Base-by-base conservation (phyloP, 2,113 vertebrate genomes). In the Elephas maximus region DNA sequence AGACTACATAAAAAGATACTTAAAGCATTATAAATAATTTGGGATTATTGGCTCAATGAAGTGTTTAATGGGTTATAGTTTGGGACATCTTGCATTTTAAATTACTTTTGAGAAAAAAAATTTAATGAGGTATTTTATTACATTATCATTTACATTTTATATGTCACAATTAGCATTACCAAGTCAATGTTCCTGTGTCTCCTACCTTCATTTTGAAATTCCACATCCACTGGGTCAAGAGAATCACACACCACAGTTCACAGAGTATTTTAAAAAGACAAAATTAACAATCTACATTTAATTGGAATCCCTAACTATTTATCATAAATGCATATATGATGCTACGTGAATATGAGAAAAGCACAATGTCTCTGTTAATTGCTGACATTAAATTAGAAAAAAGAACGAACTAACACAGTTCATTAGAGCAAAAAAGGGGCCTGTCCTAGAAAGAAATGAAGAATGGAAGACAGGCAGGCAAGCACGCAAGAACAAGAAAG, bases 81-180 rank as follows among this genome's bases (percentile, higher is more conserved):
- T 90, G 45, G 87, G 44, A 90, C 24, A 89, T 67, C 76, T 82
- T 94, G 11, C 30, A 69, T 83, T 95, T 97, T 93, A 73, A 88
- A 83, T 87, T 41, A 84, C 14, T 90, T 87, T 92, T 77, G 78
- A 92, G 37, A 28, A 78, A 74, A 67, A 93, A 78, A 67, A 81
- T 26, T 14, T 63, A 95, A 89, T 20, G 24, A 95, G 18, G 2
- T 65, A 79, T n/a, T 89, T 81, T 94, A 45, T 62, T 86, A 71
- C 20, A 67, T 33, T 87, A n/a, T 90, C 76, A 9, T 51, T 77
- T 83, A 30, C 45, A 74, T 76, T 78, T 89, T 71, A 37, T 90
- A 91, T 89, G 85, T 90, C 51, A 76, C 73, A 91, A 48, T 85
- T 81, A 88, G n/a, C 28, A 80, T 81, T 91, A 57, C 74, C 37